phyloP scores from a whole-genome alignment of 1,140 invertebrate genomes.

The Schmidtea mediterranea region DNA sequence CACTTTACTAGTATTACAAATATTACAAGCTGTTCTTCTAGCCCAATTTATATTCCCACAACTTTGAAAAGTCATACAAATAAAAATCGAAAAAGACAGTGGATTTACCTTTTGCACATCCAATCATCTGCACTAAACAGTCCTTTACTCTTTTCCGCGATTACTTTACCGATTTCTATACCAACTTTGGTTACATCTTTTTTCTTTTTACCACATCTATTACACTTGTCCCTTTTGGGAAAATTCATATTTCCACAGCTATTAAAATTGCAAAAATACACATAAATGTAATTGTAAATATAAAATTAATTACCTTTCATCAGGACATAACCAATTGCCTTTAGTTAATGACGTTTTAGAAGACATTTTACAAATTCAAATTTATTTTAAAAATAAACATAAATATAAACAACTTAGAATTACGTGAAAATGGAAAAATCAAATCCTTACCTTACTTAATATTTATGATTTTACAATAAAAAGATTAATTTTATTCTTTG shows the following conservation, averaged over 20 bases:
- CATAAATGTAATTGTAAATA: background rate
- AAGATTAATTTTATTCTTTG: too few species aligned
- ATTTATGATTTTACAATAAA: too few species aligned
- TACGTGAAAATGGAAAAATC: too few species aligned
- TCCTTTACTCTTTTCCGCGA: constrained; percentile 86
- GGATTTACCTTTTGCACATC: constrained; percentile 65
- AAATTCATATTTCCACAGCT: constrained; percentile 83
- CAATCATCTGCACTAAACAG: constrained; percentile 95
- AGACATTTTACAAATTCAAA: too few species aligned
- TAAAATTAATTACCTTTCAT: background rate
- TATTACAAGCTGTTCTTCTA: constrained; percentile 71
- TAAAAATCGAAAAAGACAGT: background rate
- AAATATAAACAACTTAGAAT: too few species aligned
- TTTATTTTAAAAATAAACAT: too few species aligned
- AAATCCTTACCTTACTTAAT: too few species aligned
- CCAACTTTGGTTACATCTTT: constrained; percentile 13
- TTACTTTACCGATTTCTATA: constrained; percentile 77
- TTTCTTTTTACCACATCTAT: constrained; percentile 51
- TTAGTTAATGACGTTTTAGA: background rate
- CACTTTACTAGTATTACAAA: constrained; percentile 79
- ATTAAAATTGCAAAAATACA: background rate
- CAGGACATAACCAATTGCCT: background rate
- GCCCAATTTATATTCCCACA: constrained; percentile 99
- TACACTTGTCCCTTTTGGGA: constrained; percentile 56
- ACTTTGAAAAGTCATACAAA: constrained; percentile 20